Evolutionary conservation across 2,888 invertebrate species (phyloP), one percentile per base, ranked within the genome.

Genomic region (Philhelius pedissequus): DNA sequence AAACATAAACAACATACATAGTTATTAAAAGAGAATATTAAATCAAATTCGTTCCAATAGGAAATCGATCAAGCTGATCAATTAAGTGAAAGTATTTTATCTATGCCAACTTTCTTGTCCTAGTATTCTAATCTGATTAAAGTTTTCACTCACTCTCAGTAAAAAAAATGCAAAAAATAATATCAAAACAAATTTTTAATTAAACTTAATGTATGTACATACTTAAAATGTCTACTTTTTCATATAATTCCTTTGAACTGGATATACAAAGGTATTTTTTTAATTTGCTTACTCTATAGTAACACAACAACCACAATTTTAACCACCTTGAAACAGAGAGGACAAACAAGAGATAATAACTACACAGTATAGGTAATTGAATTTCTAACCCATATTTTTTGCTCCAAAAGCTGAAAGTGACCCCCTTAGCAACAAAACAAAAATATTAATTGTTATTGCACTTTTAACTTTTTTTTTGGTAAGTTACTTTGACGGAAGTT

Each of bases 261-360:
- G 62, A 73, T 52, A 27, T 38, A 45, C 9, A 22, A 60, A 40
- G 22, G 9, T 25, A 22, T 43, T 25, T 45, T 52, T 43, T 52
- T 69, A 35, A 62, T 64, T 68, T 60, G 54, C 64, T 64, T 69
- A 58, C 78, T 70, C 64, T 70, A 68, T 78, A 48, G 73, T 43
- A 68, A 66, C 69, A 82, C 76, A 66, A 66, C 43, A 70, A 60
- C 76, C 60, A 77, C 77, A 73, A 73, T 13, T 54, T 78, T 62
- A 60, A 68, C 62, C 62, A 82, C 66, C 68, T 48, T 35, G 38
- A 48, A 11, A 54, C 20, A 78, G 56, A 78, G 56, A 82, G 78
- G 78, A 83, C 78, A 79, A 74, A 79, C 54, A 70, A 58, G 27
- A 79, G 74, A 79, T 83, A 83, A 70, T 69, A 83, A 74, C 30